A percentile compares a stretch with the other conserved stretches of the same genome.
phyloP scores from a whole-genome alignment of 2,797 vertebrate genomes.

The Lepilemur septentrionalis region DNA sequence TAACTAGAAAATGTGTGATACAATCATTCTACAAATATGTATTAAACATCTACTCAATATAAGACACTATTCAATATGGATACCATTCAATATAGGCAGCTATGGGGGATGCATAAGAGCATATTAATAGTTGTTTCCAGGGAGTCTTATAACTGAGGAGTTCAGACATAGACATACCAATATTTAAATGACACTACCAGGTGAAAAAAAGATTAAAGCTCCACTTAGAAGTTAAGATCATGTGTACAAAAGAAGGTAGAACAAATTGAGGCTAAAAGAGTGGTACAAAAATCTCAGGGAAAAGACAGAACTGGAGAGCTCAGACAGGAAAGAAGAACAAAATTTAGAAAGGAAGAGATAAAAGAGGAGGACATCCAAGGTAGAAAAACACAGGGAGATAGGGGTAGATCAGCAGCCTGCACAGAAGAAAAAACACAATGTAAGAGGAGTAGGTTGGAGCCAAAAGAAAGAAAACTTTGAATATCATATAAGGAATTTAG shows the following conservation, averaged over 20 bases:
- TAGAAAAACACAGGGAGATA: background rate
- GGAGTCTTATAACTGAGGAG: background rate
- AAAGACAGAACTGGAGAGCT: background rate
- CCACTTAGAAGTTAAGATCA: background rate
- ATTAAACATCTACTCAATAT: background rate
- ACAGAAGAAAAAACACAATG: background rate
- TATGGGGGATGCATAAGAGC: background rate
- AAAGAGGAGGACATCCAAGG: background rate
- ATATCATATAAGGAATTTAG: background rate
- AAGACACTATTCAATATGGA: background rate
- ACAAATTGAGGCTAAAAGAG: background rate
- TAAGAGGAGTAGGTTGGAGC: background rate
- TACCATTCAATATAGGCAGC: background rate
- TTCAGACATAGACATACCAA: background rate
- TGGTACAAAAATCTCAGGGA: background rate
- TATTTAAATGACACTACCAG: background rate
- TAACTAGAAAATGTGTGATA: background rate
- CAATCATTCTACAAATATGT: background rate
- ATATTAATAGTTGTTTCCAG: background rate
- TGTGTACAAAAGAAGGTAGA: background rate
- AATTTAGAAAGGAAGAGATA: background rate
- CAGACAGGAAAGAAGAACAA: background rate
- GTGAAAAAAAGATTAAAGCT: conserved; percentile 11
- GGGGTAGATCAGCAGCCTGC: background rate
- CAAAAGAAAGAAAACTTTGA: background rate